phyloP scores from a whole-genome alignment of 2,888 invertebrate genomes.

The Pachliopta kotzebuea region DNA sequence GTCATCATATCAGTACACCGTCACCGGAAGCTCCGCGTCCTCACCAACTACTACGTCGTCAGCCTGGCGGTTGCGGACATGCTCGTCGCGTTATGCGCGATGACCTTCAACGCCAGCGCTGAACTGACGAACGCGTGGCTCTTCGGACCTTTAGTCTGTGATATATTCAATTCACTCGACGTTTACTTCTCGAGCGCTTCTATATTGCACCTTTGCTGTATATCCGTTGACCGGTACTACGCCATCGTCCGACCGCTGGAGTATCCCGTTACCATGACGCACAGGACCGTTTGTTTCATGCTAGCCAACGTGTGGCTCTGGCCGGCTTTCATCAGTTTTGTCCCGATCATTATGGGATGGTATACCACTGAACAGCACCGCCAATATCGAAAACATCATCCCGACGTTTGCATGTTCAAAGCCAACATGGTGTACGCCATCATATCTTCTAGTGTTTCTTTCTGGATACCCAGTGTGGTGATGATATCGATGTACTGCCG shows the following conservation, averaged over 20 bases:
- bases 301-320: slow-evolving; percentile 94
- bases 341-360: slow-evolving; percentile 97
- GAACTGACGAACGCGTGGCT: slow-evolving; percentile 93
- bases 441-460: slow-evolving; percentile 93
- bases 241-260: slow-evolving; percentile 95
- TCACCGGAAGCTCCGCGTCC: slow-evolving; percentile 90
- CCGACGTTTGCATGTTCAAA: slow-evolving; percentile 90
- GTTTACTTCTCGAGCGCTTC: slow-evolving; percentile 96
- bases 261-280: slow-evolving; percentile 95
- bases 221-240: slow-evolving; percentile 95
- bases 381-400: slow-evolving; percentile 81
- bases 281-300: slow-evolving; percentile 89
- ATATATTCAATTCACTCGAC: slow-evolving; percentile 96
- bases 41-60: slow-evolving; percentile 98
- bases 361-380: slow-evolving; percentile 93
- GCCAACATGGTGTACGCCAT: slow-evolving; percentile 93
- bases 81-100: slow-evolving; percentile 93
- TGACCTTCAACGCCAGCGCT: slow-evolving; percentile 96
- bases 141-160: slow-evolving; percentile 94
- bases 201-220: slow-evolving; percentile 96
- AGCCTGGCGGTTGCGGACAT: slow-evolving; percentile 96
- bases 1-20: slow-evolving; percentile 92
- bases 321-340: slow-evolving; percentile 95
- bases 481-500: slow-evolving; percentile 96
- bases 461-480: slow-evolving; percentile 95